These are phyloP conservation scores for Bufotes viridis DNA, from an alignment of 2,797 vertebrate species.

Conservation along the genomic window DNA sequence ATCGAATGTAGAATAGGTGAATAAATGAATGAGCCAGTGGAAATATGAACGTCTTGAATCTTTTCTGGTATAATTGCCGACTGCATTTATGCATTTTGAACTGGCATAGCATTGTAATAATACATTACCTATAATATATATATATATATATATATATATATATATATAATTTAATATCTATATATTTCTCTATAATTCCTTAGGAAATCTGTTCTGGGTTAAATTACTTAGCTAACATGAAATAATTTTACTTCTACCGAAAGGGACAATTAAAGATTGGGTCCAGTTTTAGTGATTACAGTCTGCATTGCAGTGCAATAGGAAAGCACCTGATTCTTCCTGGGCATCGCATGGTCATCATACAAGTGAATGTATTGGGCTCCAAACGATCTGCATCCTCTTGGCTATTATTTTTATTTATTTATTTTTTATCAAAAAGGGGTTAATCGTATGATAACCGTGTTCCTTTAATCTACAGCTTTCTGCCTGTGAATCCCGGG, in stretches of 20 bases:
- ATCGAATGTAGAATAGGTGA: not conserved
- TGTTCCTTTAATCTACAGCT: not conserved
- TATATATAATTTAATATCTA: too few species aligned
- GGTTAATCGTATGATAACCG: not conserved
- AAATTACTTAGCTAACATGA: not conserved
- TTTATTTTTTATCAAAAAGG: not conserved
- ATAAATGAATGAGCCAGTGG: not conserved
- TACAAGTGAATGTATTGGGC: not conserved
- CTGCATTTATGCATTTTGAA: not conserved
- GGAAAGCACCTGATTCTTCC: not conserved
- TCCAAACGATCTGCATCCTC: not conserved
- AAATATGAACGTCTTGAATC: too few species aligned
- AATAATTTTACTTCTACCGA: not conserved
- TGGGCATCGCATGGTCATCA: not conserved
- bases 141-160: too few species aligned
- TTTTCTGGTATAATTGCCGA: not conserved
- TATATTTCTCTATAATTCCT: too few species aligned
- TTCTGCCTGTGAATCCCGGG: conserved; percentile 2
- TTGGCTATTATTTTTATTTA: not conserved
- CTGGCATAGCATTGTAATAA: not conserved
- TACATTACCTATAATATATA: too few species aligned
- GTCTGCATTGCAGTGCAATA: not conserved
- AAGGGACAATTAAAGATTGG: not conserved
- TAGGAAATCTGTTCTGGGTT: not conserved
- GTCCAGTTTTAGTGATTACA: not conserved